Evolutionary conservation across 2,113 vertebrate species (phyloP), one percentile per base, ranked within the genome.

Genomic region (Polypterus bichir): DNA sequence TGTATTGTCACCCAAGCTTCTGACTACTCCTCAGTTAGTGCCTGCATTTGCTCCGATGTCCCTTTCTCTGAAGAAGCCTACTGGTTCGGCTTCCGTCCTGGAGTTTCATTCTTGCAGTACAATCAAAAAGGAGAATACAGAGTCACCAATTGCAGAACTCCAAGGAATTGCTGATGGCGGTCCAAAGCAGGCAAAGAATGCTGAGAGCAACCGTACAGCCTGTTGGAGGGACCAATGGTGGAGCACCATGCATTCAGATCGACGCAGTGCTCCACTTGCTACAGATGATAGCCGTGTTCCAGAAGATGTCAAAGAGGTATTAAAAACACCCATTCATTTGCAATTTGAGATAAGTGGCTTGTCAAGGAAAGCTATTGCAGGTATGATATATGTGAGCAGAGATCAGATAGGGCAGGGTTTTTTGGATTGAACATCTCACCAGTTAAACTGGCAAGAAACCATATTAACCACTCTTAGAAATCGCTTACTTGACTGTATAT

Each of bases 171-270:
- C 66, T 4, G 92, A 94, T 2, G 75, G 73, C 73, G 9, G 59
- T 76, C 4, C 89, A 80, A 65, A 83, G 83, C 64, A 83, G 83
- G 69, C 81, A 78, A 72, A 82, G 74, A 82, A 87, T 73, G 89
- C 83, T 3, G 91, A 92, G 67, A 70, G 65, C 9, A 75, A 89
- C 75, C 74, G 86, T 59, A 68, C 84, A 54, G 79, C 84, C n/a
- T 81, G 85, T 57, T 95, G 93, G 93, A 91, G 94, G 66, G 93
- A 97, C 76, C 91, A 92, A 69, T 95, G 92, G 92, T 94, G 93
- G 92, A 92, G 76, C 76, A 79, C 86, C n/a, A 80, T 91, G 71
- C 90, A 88, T 60, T 83, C 83, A 0, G 92, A 97, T 62, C 70
- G 86, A 60, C 88, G 88, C 70, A 86, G 76, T 60, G 5, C 79